These are phyloP conservation scores for Corythoichthys intestinalis DNA, from an alignment of 2,113 vertebrate genomes.

Conservation along the genomic window DNA sequence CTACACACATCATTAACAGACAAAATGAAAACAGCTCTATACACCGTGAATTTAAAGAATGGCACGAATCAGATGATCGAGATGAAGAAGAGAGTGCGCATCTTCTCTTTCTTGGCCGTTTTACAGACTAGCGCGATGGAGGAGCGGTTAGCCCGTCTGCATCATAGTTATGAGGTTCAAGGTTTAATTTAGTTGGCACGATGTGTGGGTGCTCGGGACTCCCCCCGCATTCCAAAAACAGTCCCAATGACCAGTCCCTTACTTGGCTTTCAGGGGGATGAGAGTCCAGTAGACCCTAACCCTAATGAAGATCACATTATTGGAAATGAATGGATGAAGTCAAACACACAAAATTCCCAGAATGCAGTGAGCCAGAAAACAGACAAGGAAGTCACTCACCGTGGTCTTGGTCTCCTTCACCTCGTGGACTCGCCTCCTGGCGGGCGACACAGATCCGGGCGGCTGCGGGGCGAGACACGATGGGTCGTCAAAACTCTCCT, in stretches of 20 bases:
- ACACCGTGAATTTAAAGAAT: not conserved
- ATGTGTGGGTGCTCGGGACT: not conserved
- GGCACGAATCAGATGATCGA: not conserved
- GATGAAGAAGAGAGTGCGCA: not conserved
- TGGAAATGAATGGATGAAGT: not conserved
- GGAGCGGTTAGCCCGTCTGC: not conserved
- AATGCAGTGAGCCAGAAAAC: not conserved
- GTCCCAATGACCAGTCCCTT: not conserved
- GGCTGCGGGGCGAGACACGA: conserved; percentile 83
- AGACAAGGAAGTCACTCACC: conserved; percentile 70
- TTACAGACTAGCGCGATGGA: not conserved
- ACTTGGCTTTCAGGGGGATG: not conserved
- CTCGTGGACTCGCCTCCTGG: conserved; percentile 80
- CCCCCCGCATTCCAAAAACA: not conserved
- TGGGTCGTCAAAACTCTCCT: conserved; percentile 81
- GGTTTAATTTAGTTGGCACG: not conserved
- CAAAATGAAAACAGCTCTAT: conserved; percentile 43
- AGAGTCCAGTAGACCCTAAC: not conserved
- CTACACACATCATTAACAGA: conserved; percentile 8
- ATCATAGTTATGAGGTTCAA: not conserved
- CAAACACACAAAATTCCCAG: not conserved
- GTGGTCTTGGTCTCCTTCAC: conserved; percentile 83
- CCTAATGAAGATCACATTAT: not conserved
- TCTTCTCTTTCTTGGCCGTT: not conserved
- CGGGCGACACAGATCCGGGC: conserved; percentile 80